These are phyloP conservation scores for Nematostella vectensis DNA, from an alignment of 92 coral and sea anemone species.

Conservation along the genomic window DNA sequence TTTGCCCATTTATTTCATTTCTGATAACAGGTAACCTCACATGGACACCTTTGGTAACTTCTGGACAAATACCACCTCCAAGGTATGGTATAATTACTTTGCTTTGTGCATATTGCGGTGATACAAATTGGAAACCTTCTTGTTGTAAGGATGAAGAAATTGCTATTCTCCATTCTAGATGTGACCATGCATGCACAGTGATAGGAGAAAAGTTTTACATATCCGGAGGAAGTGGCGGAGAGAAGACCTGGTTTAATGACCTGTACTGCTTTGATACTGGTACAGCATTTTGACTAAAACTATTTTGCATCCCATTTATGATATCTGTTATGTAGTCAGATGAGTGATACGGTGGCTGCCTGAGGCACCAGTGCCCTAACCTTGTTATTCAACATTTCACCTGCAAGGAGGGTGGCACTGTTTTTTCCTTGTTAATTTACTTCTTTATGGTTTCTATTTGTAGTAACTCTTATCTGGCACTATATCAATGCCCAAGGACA, in stretches of 20 bases:
- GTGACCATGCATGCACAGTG: constrained; percentile 78
- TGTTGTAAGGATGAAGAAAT: too few species aligned
- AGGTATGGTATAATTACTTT: too few species aligned
- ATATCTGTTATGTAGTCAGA: neutral
- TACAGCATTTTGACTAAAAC: neutral
- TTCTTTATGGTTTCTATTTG: neutral
- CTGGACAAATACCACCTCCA: constrained; percentile 64
- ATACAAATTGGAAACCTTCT: too few species aligned
- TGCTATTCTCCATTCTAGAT: constrained; percentile 26
- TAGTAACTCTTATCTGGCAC: constrained; percentile 77
- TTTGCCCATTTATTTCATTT: neutral
- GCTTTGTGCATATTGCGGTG: too few species aligned
- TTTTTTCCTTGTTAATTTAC: too few species aligned
- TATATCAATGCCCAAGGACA: constrained; percentile 55
- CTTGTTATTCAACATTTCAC: too few species aligned
- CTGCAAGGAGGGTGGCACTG: too few species aligned
- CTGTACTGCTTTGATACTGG: constrained; percentile 79
- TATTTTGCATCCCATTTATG: neutral
- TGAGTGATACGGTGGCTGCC: too few species aligned
- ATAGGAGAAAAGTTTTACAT: constrained; percentile 75
- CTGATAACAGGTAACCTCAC: constrained; percentile 54
- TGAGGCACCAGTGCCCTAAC: too few species aligned
- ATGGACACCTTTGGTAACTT: constrained; percentile 64
- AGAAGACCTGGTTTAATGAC: constrained; percentile 58
- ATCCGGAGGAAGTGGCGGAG: constrained; percentile 75